These are phyloP conservation scores for Erebia ligea DNA, from an alignment of 2,888 invertebrate species.

Conservation along the genomic window DNA sequence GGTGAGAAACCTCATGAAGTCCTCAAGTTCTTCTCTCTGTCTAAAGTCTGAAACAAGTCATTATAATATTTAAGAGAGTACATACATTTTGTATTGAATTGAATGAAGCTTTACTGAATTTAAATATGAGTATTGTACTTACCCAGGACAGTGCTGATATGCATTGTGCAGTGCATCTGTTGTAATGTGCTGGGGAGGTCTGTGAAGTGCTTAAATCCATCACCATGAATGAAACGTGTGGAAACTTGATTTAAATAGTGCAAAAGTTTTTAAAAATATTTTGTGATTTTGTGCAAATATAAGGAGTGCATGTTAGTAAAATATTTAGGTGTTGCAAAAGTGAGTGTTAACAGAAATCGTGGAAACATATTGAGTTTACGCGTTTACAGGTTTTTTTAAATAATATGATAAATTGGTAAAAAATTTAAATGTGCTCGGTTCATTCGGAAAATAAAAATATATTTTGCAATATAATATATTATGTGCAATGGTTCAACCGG, in stretches of 20 bases:
- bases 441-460: slow-evolving; percentile 21
- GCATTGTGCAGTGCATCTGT: slow-evolving; percentile 34
- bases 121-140: slow-evolving; percentile 31
- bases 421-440: slow-evolving; percentile 32
- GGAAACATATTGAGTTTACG: background rate
- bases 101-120: slow-evolving; percentile 10
- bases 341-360: slow-evolving; percentile 5
- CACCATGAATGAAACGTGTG: slow-evolving; percentile 36
- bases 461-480: no score
- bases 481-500: slow-evolving; percentile 38
- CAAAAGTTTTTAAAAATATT: slow-evolving; percentile 21
- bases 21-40: slow-evolving; percentile 63
- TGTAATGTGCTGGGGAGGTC: slow-evolving; percentile 33
- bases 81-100: background rate
- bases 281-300: slow-evolving; percentile 24
- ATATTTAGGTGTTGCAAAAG: background rate
- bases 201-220: slow-evolving; percentile 40
- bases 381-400: background rate
- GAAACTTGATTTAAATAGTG: slow-evolving; percentile 26
- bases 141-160: slow-evolving; percentile 36
- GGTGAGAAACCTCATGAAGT: slow-evolving; percentile 62
- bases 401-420: background rate
- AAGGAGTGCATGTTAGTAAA: slow-evolving; percentile 24
- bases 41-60: slow-evolving; percentile 66
- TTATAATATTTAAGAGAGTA: slow-evolving; percentile 6